These are phyloP conservation scores for Ifrita kowaldi DNA, from an alignment of 2,113 vertebrate species.

Conservation along the genomic window DNA sequence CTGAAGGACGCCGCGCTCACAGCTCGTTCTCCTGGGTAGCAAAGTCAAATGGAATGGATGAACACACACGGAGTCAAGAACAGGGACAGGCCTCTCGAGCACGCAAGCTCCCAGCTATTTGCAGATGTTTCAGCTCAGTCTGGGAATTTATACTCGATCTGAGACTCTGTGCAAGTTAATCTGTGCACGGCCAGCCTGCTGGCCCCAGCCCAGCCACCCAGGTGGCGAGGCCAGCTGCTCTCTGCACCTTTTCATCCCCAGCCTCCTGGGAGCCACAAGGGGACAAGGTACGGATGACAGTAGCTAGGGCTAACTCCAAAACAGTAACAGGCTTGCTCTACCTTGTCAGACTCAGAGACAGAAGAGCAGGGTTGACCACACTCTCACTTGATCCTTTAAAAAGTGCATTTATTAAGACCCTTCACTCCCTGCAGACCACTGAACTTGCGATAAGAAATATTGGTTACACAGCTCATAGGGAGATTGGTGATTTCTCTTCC, in stretches of 20 bases:
- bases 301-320: neutral
- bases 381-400: neutral
- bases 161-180: neutral
- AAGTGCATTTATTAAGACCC: neutral
- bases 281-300: neutral
- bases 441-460: neutral
- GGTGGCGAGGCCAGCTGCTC: neutral
- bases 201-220: neutral
- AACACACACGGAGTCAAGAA: neutral
- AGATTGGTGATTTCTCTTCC: accelerated
- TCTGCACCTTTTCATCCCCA: neutral
- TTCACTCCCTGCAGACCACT: neutral
- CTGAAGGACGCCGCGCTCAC: neutral
- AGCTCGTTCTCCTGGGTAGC: neutral
- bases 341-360: neutral
- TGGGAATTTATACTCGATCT: neutral
- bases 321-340: neutral
- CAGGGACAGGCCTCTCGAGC: neutral
- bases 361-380: neutral
- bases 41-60: accelerated
- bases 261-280: neutral
- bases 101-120: neutral
- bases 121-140: neutral
- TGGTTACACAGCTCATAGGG: neutral
- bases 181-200: neutral